A percentile compares a stretch with the other conserved stretches of the same genome.
Evolutionary conservation across 2,797 vertebrate species (phyloP).

Genomic region (Sarcophilus harrisii): DNA sequence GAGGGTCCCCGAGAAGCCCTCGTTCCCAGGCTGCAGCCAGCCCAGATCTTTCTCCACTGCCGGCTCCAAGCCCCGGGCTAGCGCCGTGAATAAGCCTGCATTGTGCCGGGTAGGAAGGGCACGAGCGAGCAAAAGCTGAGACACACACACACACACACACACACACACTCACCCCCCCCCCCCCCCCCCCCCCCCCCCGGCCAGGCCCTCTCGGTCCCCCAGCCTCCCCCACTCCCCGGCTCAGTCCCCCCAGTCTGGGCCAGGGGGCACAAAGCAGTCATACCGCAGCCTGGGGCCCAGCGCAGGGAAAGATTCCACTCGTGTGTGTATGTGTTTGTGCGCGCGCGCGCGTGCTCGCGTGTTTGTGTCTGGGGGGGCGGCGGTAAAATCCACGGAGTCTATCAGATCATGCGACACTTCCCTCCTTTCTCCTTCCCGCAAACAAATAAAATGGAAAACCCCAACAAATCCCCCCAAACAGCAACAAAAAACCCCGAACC

Average conservation of each 20-base stretch:
- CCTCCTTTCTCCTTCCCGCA: background rate
- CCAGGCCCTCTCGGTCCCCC: constrained; percentile 34
- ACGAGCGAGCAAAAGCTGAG: background rate
- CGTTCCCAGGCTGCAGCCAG: constrained; percentile 60
- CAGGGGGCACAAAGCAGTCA: background rate
- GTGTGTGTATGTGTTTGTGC: background rate
- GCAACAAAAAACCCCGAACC: background rate
- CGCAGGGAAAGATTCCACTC: background rate
- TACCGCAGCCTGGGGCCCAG: background rate
- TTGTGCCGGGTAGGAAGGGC: constrained; percentile 69
- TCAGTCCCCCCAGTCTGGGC: background rate
- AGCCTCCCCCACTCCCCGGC: constrained; percentile 25
- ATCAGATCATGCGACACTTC: constrained; percentile 55
- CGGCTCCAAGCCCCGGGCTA: constrained; percentile 67
- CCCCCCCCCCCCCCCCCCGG: background rate
- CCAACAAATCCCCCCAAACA: background rate
- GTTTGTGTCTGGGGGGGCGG: background rate
- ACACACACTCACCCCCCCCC: too few relatives aligned
- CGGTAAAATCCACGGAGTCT: constrained; percentile 46
- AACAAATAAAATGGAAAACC: background rate
- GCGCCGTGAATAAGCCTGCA: constrained; percentile 74
- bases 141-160: too few relatives aligned
- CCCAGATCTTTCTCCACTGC: constrained; percentile 52
- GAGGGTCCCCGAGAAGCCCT: constrained; percentile 59
- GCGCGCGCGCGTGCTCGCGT: too few relatives aligned